Conservation (phyloP, 53 echinoderm and acorn worm species). For the Henricia sp. region DNA sequence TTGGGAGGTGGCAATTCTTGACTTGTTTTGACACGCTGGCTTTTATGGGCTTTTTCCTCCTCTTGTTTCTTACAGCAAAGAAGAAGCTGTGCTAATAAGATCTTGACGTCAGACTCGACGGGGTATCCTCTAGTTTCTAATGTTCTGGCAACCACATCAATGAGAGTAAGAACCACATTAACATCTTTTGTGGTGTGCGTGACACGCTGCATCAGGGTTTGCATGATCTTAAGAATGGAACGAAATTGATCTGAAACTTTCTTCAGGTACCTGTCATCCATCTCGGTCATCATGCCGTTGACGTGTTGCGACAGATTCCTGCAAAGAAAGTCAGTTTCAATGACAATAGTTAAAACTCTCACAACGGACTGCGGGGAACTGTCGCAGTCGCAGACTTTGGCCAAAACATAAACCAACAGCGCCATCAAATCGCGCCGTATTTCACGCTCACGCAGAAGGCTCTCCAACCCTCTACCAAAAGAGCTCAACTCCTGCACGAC, state of each 20-base stretch:
- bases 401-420: conserved; percentile 64
- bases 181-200: conserved; percentile 66
- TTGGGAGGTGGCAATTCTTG: conserved; percentile 71
- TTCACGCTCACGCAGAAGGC: conserved; percentile 64
- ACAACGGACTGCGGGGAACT: conserved; percentile 61
- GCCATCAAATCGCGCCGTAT: conserved; percentile 79
- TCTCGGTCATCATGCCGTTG: conserved; percentile 60
- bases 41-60: conserved; percentile 28
- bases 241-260: conserved; percentile 53
- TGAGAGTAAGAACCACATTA: conserved; percentile 59
- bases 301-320: conserved; percentile 70
- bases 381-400: conserved; percentile 65
- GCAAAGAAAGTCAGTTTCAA: conserved; percentile 65
- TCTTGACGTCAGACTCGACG: conserved; percentile 34
- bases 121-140: conserved; percentile 49
- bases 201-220: conserved; percentile 67
- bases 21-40: conserved; percentile 20
- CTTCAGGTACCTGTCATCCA: conserved; percentile 1
- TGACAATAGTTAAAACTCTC: conserved; percentile 60
- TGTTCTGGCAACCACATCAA: conserved; percentile 41
- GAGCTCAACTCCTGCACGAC: conserved; percentile 67
- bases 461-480: conserved; percentile 68
- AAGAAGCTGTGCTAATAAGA: conserved; percentile 47
- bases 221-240: conserved; percentile 67
- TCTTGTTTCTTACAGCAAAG: conserved; percentile 45